A percentile compares a stretch with the other conserved stretches of the same genome.
phyloP scores from a whole-genome alignment of 2,888 invertebrate genomes.

The Hecatera dysodea region DNA sequence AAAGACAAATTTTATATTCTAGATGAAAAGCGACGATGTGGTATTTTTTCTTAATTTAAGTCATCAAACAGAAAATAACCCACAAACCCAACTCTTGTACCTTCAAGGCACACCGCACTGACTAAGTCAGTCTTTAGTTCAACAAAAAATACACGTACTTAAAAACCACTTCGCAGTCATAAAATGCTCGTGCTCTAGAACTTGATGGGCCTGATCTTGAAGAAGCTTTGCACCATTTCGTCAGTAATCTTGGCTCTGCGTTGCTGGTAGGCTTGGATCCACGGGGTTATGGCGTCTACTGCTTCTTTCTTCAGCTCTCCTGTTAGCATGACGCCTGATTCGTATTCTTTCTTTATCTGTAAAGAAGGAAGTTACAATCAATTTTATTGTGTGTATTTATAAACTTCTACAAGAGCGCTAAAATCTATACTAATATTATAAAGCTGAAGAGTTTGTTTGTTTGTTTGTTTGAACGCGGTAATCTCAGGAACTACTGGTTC shows the following conservation, averaged over 20 bases:
- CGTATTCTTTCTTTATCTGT: constrained; percentile 93
- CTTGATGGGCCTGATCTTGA: constrained; percentile 95
- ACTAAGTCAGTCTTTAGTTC: constrained; percentile 54
- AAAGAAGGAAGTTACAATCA: not conserved
- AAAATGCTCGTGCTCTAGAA: constrained; percentile 78
- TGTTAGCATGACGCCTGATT: constrained; percentile 96
- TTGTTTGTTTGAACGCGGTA: too few relatives aligned
- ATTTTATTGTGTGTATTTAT: not conserved
- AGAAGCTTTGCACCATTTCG: constrained; percentile 95
- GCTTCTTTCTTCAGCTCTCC: constrained; percentile 98
- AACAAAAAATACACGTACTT: constrained; percentile 22
- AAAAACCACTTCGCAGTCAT: constrained; percentile 20
- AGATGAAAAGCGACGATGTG: too few relatives aligned
- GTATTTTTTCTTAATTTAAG: not conserved
- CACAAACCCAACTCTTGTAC: constrained; percentile 28
- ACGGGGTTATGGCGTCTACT: constrained; percentile 93
- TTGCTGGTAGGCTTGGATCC: constrained; percentile 96
- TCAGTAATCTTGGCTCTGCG: constrained; percentile 95
- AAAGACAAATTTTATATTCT: too few relatives aligned
- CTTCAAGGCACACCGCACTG: constrained; percentile 53
- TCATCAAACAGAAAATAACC: constrained; percentile 10
- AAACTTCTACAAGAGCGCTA: not conserved
- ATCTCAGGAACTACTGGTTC: too few relatives aligned
- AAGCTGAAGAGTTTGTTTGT: too few relatives aligned
- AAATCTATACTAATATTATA: too few relatives aligned